A percentile compares a stretch with the other conserved stretches of the same genome.
Conservation (phyloP, 2,113 vertebrate genomes). For the Chionis minor region DNA sequence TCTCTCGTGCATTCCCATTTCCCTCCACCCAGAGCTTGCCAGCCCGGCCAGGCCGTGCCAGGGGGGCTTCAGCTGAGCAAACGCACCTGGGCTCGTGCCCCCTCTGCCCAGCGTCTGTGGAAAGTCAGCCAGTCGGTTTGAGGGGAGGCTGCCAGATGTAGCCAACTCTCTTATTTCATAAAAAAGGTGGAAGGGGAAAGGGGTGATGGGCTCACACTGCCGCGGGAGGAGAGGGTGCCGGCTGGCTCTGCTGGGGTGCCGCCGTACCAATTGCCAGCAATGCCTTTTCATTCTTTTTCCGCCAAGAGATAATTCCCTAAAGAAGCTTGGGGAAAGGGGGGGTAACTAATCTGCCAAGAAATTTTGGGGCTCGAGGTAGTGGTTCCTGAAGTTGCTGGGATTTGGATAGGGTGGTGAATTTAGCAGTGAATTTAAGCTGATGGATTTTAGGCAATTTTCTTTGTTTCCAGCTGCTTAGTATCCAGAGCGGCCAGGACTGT, state of each 20-base stretch:
- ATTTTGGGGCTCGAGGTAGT: not conserved
- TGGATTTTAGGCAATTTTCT: not conserved
- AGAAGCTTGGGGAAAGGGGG: not conserved
- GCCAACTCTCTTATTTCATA: not conserved
- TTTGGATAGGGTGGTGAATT: not conserved
- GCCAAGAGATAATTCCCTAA: not conserved
- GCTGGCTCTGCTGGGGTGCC: not conserved
- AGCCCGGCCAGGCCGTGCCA: not conserved
- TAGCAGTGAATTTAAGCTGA: not conserved
- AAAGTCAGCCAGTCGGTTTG: not conserved
- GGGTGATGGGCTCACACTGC: not conserved
- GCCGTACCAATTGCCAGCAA: not conserved
- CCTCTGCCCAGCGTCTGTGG: not conserved
- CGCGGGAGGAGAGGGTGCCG: not conserved
- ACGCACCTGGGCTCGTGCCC: not conserved
- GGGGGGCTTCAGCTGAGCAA: not conserved
- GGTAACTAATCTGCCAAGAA: not conserved
- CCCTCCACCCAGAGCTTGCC: not conserved
- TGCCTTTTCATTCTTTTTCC: not conserved
- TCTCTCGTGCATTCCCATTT: accelerated
- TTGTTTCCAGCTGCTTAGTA: not conserved
- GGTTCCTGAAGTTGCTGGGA: not conserved
- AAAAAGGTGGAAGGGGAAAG: not conserved
- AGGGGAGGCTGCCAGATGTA: not conserved
- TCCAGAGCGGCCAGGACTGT: not conserved